Evolutionary conservation across 2,888 invertebrate species (phyloP).

Genomic region (Latrodectus hesperus): DNA sequence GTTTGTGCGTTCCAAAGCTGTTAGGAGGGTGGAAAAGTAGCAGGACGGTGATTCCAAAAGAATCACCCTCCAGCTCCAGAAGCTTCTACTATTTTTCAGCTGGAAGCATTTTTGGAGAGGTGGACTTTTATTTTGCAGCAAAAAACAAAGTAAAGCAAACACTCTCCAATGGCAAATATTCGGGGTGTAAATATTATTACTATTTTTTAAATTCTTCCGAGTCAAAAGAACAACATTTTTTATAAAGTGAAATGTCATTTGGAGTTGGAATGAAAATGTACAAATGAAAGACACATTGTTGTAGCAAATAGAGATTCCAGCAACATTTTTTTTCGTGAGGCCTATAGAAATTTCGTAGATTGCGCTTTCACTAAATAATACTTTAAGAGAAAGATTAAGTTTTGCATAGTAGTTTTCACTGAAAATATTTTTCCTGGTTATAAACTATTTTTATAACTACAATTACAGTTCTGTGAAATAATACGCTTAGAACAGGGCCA

Average conservation of each 20-base stretch:
- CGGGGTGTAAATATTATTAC: neutral
- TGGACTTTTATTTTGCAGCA: neutral
- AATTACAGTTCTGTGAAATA: too few species aligned
- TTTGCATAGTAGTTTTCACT: too few species aligned
- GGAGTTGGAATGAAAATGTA: neutral
- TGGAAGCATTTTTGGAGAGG: conserved; percentile 8
- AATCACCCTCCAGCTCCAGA: neutral
- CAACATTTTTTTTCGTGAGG: too few species aligned
- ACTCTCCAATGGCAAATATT: neutral
- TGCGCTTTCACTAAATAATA: too few species aligned
- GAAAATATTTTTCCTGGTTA: too few species aligned
- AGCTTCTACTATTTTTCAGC: conserved; percentile 17
- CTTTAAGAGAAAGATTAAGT: too few species aligned
- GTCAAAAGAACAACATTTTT: neutral
- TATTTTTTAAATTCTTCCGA: neutral
- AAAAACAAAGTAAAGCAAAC: neutral
- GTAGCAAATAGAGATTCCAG: too few species aligned
- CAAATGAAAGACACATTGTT: neutral
- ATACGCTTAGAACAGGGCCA: too few species aligned
- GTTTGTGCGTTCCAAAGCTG: conserved; percentile 30
- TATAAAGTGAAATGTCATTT: neutral
- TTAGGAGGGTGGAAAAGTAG: conserved; percentile 10
- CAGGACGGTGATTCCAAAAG: conserved; percentile 6
- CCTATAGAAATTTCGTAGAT: too few species aligned
- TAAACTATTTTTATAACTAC: too few species aligned